phyloP scores from a whole-genome alignment of 2,797 vertebrate species.

The Pseudomugil tenellus region DNA sequence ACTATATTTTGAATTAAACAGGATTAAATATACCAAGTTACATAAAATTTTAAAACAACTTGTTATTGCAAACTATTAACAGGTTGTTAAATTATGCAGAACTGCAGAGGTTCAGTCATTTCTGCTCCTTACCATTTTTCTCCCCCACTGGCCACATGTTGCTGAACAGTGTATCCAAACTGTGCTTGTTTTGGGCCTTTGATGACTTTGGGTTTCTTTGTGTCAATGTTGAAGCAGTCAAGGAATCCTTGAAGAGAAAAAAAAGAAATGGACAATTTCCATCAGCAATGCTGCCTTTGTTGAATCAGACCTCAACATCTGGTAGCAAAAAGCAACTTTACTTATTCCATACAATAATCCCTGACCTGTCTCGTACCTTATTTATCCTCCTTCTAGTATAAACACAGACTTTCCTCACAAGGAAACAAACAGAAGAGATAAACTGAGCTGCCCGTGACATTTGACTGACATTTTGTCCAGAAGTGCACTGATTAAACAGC shows the following conservation, averaged over 20 bases:
- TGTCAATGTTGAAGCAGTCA: constrained; percentile 93
- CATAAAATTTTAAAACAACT: background rate
- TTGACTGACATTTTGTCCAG: constrained; percentile 29
- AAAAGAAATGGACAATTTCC: background rate
- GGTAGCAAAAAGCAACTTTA: constrained; percentile 28
- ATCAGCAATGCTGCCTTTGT: background rate
- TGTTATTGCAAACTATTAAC: background rate
- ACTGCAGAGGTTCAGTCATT: background rate
- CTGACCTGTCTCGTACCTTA: constrained; percentile 17
- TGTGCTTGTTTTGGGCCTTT: constrained; percentile 89
- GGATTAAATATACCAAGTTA: no score
- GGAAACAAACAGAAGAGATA: constrained; percentile 37
- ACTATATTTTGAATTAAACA: no score
- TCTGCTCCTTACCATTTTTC: constrained; percentile 90
- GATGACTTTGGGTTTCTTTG: constrained; percentile 87
- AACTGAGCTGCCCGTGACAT: constrained; percentile 49
- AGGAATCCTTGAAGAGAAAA: constrained; percentile 79
- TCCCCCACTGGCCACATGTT: constrained; percentile 88
- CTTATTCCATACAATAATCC: constrained; percentile 36
- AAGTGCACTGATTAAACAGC: constrained; percentile 14
- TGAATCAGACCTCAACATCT: constrained; percentile 25
- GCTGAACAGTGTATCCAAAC: constrained; percentile 97
- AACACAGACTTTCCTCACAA: constrained; percentile 43
- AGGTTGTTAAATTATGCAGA: background rate
- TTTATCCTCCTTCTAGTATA: constrained; percentile 40